Base-by-base conservation (phyloP, 2,888 invertebrate species). In the Plagodis pulveraria region DNA sequence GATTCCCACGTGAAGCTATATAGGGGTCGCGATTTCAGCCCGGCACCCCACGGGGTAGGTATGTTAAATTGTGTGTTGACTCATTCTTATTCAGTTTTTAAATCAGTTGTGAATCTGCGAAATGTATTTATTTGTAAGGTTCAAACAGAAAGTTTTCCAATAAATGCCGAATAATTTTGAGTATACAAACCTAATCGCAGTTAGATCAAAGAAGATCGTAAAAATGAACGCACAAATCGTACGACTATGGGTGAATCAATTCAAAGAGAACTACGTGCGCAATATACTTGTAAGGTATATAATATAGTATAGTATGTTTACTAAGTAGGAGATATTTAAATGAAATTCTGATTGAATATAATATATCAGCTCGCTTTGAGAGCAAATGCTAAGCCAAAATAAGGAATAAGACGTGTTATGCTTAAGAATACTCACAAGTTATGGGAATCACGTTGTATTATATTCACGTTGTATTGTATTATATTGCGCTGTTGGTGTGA, bases 401-500 rank as follows among this genome's bases (percentile, higher is more conserved):
- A 58, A 45, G 59, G 45, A 57, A 50, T 62, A 75, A 74, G 70
- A 63, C 64, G 65, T 71, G 72, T 65, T 63, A 74, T 38, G 7
- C 11, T 40, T 65, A 73, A 77, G 75, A 77, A 81, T 80, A 75
- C 70, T 71, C 69, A 72, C 74, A 76, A 79, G 73, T 70, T 76
- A 80, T 77, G 78, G 79, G 80, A 78, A 84, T 83, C 80, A 79
- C 74, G 75, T 78, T 62, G 22, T 22, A 22, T 22, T 22, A 22
- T 22, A 22, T 22, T 22, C 22, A 22, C 22, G 22, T 22, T 22
- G 22, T 22, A 22, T 22, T 22, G 22, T 22, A 22, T 10, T 40
- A 66, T 71, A 69, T 72, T 67, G 71, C 71, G 70, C 73, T 70
- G 68, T 66, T 58, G 65, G 48, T 36, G 59, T 70, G 70, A 79